A percentile compares a stretch with the other conserved stretches of the same genome.
Evolutionary conservation across 2,797 vertebrate species (phyloP).

Genomic region (Typhlichthys subterraneus): DNA sequence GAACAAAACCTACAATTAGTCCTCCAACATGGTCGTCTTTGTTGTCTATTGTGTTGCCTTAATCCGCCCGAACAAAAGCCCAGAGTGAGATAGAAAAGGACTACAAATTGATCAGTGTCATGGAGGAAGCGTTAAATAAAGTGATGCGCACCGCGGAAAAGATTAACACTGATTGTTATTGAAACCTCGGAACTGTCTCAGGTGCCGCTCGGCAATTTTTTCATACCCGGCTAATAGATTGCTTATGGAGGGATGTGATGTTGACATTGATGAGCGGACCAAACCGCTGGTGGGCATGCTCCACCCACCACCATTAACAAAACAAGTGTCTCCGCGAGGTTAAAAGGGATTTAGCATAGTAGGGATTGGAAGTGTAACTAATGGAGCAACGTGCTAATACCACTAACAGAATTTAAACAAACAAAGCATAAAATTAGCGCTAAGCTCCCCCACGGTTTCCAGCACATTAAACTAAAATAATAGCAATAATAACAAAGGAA

Average conservation of each 20-base stretch:
- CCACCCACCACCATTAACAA: constrained; percentile 2
- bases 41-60: constrained; percentile 20
- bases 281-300: constrained; percentile 29
- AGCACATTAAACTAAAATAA: constrained; percentile 34
- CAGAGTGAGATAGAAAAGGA: constrained; percentile 19
- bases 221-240: constrained; percentile 3
- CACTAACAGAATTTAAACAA: constrained; percentile 61
- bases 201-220: not conserved
- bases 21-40: constrained; percentile 37
- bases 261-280: constrained; percentile 14
- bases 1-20: constrained; percentile 47
- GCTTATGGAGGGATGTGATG: constrained; percentile 4
- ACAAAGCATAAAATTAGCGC: constrained; percentile 58
- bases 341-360: constrained; percentile 52
- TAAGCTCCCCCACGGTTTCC: constrained; percentile 50
- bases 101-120: constrained; percentile 11
- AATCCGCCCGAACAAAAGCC: constrained; percentile 19
- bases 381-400: constrained; percentile 53
- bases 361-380: constrained; percentile 42
- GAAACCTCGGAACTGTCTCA: constrained; percentile 19
- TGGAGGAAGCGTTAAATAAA: constrained; percentile 14
- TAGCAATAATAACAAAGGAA: not conserved
- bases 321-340: constrained; percentile 38
- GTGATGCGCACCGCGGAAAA: constrained; percentile 17
- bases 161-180: constrained; percentile 1